Conservation (phyloP, 2,888 invertebrate genomes). For the Aporophyla nigra region DNA sequence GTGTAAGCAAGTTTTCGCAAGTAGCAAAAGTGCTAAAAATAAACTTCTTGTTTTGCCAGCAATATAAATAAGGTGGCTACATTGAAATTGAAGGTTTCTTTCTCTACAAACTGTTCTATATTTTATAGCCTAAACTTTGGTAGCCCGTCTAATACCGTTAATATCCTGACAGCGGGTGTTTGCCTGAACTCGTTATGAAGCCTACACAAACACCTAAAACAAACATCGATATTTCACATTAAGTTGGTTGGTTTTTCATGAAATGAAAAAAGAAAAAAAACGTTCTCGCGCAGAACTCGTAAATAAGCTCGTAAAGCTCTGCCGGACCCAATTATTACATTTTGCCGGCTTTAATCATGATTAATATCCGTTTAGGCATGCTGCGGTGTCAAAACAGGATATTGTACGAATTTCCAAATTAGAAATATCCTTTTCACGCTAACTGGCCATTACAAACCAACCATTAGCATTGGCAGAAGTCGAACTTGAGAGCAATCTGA, state of each 20-base stretch:
- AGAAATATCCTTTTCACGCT: slow-evolving; percentile 55
- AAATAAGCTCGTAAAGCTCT: slow-evolving; percentile 84
- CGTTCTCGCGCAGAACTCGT: slow-evolving; percentile 78
- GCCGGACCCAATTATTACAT: slow-evolving; percentile 84
- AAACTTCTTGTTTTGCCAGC: slow-evolving; percentile 18
- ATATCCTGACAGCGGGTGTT: slow-evolving; percentile 77
- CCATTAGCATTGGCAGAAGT: slow-evolving; percentile 13
- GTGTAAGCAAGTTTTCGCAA: slow-evolving; percentile 14
- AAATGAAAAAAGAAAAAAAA: slow-evolving; percentile 81
- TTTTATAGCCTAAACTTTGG: slow-evolving; percentile 56
- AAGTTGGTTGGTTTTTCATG: slow-evolving; percentile 74
- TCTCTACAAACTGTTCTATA: slow-evolving; percentile 15
- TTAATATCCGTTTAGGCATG: slow-evolving; percentile 77
- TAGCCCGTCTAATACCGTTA: slow-evolving; percentile 67
- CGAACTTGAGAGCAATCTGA: slow-evolving; percentile 42
- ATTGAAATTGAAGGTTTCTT: slow-evolving; percentile 22
- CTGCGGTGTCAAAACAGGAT: slow-evolving; percentile 71
- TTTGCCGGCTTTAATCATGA: slow-evolving; percentile 84
- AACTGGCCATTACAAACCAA: slow-evolving; percentile 35
- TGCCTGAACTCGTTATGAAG: slow-evolving; percentile 78
- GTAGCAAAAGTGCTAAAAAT: slow-evolving; percentile 1
- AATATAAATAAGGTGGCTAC: slow-evolving; percentile 26
- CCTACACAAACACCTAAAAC: slow-evolving; percentile 76
- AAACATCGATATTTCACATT: slow-evolving; percentile 82
- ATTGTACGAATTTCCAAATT: slow-evolving; percentile 66